phyloP scores from a whole-genome alignment of 2,888 invertebrate species.

The Tachina fera region DNA sequence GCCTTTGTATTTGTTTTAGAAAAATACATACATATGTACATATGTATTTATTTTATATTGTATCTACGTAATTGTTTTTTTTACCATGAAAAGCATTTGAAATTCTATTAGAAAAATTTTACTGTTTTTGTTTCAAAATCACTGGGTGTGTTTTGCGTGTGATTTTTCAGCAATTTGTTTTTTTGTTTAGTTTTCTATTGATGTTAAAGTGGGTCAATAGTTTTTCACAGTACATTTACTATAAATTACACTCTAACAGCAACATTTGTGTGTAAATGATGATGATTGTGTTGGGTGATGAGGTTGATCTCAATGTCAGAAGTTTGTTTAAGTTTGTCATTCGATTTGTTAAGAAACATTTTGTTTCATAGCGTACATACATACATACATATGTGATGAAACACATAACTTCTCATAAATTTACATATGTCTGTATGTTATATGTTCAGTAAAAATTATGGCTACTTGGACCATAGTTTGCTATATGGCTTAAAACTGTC shows the following conservation, averaged over 20 bases:
- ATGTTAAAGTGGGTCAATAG: slow-evolving; percentile 68
- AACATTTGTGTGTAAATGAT: slow-evolving; percentile 33
- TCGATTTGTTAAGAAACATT: background rate
- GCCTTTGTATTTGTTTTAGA: slow-evolving; percentile 7
- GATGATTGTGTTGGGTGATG: slow-evolving; percentile 13
- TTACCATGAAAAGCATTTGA: slow-evolving; percentile 1
- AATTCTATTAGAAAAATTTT: slow-evolving; percentile 33
- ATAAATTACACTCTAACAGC: slow-evolving; percentile 52
- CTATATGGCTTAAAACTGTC: no score
- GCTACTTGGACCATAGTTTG: no score
- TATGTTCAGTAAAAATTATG: no score
- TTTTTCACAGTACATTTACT: slow-evolving; percentile 67
- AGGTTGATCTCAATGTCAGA: slow-evolving; percentile 29
- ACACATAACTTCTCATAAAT: no score
- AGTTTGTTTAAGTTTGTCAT: background rate
- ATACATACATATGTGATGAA: no score
- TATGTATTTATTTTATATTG: background rate
- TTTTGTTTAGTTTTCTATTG: slow-evolving; percentile 52
- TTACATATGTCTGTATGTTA: no score
- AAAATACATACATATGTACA: no score
- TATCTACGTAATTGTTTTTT: slow-evolving; percentile 29
- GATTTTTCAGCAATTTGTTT: background rate
- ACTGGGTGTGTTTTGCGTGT: slow-evolving; percentile 41
- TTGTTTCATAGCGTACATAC: no score
- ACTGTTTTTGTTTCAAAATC: slow-evolving; percentile 15